phyloP scores from a whole-genome alignment of 2,888 invertebrate genomes.

The Leuctra nigra region DNA sequence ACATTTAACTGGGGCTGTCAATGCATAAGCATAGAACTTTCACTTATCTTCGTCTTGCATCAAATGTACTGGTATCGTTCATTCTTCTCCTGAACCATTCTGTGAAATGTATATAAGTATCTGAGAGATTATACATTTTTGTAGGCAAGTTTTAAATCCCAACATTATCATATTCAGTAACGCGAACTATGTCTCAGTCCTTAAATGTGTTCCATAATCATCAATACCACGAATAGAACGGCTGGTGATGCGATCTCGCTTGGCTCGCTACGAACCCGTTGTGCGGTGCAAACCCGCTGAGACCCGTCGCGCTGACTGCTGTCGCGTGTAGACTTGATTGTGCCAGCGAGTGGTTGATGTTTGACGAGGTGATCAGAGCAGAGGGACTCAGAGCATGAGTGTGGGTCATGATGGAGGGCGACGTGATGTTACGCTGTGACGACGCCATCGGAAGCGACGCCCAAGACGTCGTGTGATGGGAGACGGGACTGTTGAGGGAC shows the following conservation, averaged over 20 bases:
- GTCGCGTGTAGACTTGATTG: background rate
- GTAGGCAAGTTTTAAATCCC: too few species aligned
- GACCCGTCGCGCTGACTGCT: background rate
- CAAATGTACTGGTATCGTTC: too few species aligned
- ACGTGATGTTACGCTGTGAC: background rate
- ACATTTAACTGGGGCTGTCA: too few species aligned
- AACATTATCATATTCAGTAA: too few species aligned
- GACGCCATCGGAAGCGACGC: background rate
- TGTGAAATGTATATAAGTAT: too few species aligned
- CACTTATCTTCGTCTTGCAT: too few species aligned
- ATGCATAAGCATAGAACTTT: too few species aligned
- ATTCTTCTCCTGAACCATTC: too few species aligned
- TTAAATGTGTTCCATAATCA: too few species aligned
- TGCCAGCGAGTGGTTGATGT: background rate
- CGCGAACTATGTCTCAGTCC: too few species aligned
- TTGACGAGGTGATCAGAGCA: background rate
- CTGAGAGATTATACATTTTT: too few species aligned
- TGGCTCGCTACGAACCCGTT: background rate
- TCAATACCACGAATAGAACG: conserved; percentile 66
- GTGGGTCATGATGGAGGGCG: background rate
- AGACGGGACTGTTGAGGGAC: background rate
- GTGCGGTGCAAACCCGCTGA: background rate
- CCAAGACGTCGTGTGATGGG: background rate
- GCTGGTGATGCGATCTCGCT: conserved; percentile 3
- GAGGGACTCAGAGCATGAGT: background rate